A percentile compares a stretch with the other conserved stretches of the same genome.
Evolutionary conservation across 2,797 vertebrate species (phyloP).

Genomic region (Pachyuromys duprasi): DNA sequence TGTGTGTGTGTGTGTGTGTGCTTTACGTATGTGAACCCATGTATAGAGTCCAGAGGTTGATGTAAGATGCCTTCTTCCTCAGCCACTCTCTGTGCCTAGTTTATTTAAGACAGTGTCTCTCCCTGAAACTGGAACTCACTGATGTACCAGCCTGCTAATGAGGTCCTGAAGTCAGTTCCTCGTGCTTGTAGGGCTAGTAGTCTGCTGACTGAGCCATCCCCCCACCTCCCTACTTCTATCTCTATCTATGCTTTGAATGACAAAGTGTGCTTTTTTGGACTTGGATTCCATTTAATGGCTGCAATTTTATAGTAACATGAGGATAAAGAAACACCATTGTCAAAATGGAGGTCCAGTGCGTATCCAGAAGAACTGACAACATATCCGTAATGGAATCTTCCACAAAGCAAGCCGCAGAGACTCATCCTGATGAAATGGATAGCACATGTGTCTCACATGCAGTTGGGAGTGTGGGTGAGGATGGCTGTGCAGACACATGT

Average conservation of each 20-base stretch:
- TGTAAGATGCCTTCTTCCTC: neutral
- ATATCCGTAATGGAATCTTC: neutral
- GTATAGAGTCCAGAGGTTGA: neutral
- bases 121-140: neutral
- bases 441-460: neutral
- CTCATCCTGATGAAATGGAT: neutral
- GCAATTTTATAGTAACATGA: neutral
- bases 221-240: neutral
- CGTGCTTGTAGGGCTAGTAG: neutral
- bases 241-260: neutral
- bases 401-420: neutral
- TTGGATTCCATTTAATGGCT: neutral
- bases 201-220: neutral
- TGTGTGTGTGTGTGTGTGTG: neutral
- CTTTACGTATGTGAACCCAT: neutral
- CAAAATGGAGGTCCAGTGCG: neutral
- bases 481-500: neutral
- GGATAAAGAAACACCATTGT: neutral
- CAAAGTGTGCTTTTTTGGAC: neutral
- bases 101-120: neutral
- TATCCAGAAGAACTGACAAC: neutral
- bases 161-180: neutral
- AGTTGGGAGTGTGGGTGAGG: neutral
- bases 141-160: neutral
- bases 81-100: neutral